Percentiles rank a stretch among this genome's conserved stretches.
phyloP scores from a whole-genome alignment of 2,113 vertebrate species.

The Charadrius vociferus region DNA sequence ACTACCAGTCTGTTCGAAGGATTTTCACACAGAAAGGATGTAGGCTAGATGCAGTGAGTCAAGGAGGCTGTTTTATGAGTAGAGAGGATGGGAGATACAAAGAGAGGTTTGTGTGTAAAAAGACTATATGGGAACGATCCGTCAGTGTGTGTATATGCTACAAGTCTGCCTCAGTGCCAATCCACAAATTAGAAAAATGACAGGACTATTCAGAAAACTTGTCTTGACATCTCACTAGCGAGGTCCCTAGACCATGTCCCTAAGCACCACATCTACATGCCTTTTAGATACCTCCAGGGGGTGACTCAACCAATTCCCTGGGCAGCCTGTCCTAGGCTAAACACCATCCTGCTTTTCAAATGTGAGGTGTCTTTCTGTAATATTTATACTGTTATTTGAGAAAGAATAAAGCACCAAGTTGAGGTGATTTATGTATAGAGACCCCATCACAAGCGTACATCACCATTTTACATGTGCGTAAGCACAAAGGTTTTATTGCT shows the following conservation, averaged over 20 bases:
- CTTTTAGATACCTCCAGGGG: background rate
- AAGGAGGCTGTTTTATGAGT: background rate
- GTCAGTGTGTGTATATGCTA: rapidly evolving
- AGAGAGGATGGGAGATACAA: background rate
- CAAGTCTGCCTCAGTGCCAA: background rate
- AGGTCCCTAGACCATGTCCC: background rate
- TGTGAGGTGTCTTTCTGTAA: background rate
- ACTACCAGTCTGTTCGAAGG: background rate
- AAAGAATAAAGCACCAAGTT: background rate
- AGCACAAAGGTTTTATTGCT: background rate
- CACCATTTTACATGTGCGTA: background rate
- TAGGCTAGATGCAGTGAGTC: background rate
- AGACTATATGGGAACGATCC: rapidly evolving
- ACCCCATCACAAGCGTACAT: background rate
- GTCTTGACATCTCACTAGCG: rapidly evolving
- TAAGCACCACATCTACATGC: rapidly evolving
- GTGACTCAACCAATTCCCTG: background rate
- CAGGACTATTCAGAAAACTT: background rate
- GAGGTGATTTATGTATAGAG: background rate
- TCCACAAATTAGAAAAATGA: background rate
- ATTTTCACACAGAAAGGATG: background rate
- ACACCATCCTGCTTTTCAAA: background rate
- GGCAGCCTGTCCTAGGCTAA: background rate
- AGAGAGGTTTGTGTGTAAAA: background rate
- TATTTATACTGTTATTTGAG: background rate